These are phyloP conservation scores for Drosophila quadrilineata DNA, from an alignment of 1,140 invertebrate genomes.

Conservation along the genomic window DNA sequence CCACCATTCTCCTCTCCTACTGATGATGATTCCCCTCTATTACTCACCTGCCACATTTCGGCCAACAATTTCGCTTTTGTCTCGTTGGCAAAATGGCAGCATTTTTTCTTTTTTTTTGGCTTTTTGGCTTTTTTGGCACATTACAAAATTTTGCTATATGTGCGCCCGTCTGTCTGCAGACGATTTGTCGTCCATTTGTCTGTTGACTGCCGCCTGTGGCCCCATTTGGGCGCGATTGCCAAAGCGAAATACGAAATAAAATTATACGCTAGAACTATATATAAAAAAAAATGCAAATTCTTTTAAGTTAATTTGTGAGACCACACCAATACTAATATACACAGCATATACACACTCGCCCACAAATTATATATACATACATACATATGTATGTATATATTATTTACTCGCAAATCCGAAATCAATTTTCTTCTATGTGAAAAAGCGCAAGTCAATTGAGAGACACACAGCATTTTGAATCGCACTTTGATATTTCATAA, in stretches of 20 bases:
- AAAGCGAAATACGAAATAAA: too few species aligned
- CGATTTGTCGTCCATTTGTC: neutral
- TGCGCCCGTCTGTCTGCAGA: neutral
- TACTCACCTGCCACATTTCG: conserved; percentile 29
- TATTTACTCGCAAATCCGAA: too few species aligned
- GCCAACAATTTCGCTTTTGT: conserved; percentile 63
- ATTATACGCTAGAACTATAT: too few species aligned
- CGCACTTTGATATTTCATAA: conserved; percentile 1
- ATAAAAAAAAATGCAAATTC: too few species aligned
- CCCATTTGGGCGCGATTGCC: conserved; percentile 12
- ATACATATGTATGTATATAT: conserved; percentile 2
- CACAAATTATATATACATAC: too few species aligned
- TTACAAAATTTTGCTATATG: conserved; percentile 46
- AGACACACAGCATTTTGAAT: neutral
- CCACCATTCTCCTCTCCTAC: neutral
- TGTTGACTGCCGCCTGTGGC: conserved; percentile 8
- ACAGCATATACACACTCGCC: too few species aligned
- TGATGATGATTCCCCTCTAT: too few species aligned
- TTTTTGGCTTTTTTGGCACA: too few species aligned
- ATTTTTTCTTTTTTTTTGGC: too few species aligned
- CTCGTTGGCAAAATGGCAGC: conserved; percentile 24
- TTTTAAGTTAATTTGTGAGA: too few species aligned
- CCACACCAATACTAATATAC: too few species aligned
- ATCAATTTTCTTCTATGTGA: neutral
- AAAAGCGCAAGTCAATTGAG: conserved; percentile 48